Evolutionary conservation across 2,113 vertebrate species (phyloP), one percentile per base, ranked within the genome.

Genomic region (Ceyx cyanopectus): DNA sequence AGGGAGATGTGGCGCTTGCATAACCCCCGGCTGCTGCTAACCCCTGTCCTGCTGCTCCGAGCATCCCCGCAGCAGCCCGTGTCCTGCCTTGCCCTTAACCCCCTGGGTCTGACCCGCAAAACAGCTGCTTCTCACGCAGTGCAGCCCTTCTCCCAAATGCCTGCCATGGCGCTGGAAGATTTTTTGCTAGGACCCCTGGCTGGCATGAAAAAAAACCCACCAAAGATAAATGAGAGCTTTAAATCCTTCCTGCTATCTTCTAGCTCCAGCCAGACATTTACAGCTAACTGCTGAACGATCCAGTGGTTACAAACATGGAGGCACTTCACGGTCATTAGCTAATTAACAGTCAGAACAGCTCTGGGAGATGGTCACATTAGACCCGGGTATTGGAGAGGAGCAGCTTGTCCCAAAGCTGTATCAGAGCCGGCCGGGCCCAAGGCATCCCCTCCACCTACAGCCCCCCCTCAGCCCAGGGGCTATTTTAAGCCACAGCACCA

Each of bases 241-340:
- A 73, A 90, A 67, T 15, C 27, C 22, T 46, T 50, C 18, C 0
- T 1, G 5, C 70, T 41, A 18, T 54, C 58, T 54, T 75, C 16
- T 8, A 53, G 76, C 50, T 50, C 11, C 16, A 88, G 88, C 69
- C 88, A 75, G 80, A 13, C 56, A 5, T 32, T 41, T 22, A 48
- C 65, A 78, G 90, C 80, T 14, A n/a, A 54, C 73, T 50, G 83
- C 82, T 41, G 80, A 67, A 66, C 10, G n/a, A 90, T 43, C 80
- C 90, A 43, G 76, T 5, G 67, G 75, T 56, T 68, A 46, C 84
- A 62, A 94, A 72, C 89, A 72, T 6, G 75, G 87, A 85, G 79
- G 76, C 89, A n/a, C 48, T 86, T 94, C 66, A 87, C 7, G 77
- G 85, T 88, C 92, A 81, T 95, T 93, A 93, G 77, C 65, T 93